phyloP scores from a whole-genome alignment of 1,140 invertebrate genomes.

The Macrotrachela quadricornifera region DNA sequence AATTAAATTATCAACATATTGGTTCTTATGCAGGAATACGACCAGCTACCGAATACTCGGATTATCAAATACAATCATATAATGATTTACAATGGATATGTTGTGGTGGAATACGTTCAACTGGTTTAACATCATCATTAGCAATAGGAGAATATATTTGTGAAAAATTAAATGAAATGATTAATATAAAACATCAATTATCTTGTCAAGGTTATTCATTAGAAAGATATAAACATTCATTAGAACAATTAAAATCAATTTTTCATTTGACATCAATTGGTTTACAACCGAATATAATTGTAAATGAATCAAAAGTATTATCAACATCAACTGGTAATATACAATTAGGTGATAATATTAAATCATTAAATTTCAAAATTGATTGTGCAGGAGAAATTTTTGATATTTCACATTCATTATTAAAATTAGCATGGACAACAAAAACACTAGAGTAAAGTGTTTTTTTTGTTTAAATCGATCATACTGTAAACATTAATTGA shows the following conservation, averaged over 20 bases:
- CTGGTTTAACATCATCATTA: constrained; percentile 15
- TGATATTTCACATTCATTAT: not conserved
- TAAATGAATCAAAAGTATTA: constrained; percentile 10
- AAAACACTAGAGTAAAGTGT: too few species aligned
- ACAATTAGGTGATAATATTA: too few species aligned
- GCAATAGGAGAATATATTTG: constrained; percentile 14
- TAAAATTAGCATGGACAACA: too few species aligned
- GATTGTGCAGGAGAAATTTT: constrained; percentile 7
- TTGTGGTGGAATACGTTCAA: constrained; percentile 18
- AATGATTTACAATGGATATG: constrained; percentile 14
- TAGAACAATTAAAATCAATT: not conserved
- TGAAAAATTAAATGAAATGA: constrained; percentile 3
- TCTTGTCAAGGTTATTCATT: too few species aligned
- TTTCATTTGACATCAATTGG: constrained; percentile 9
- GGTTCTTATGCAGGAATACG: constrained; percentile 13
- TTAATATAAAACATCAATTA: constrained; percentile 11
- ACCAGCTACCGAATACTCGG: constrained; percentile 14
- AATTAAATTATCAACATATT: constrained; percentile 1
- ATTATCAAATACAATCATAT: constrained; percentile 12
- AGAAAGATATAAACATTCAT: too few species aligned
- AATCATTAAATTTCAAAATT: not conserved
- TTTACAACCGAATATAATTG: constrained; percentile 9
- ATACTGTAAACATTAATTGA: too few species aligned
- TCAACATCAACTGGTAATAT: constrained; percentile 10
- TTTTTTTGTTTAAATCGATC: too few species aligned